Conservation (phyloP, 2,888 invertebrate genomes). For the Fragum whitleyi region DNA sequence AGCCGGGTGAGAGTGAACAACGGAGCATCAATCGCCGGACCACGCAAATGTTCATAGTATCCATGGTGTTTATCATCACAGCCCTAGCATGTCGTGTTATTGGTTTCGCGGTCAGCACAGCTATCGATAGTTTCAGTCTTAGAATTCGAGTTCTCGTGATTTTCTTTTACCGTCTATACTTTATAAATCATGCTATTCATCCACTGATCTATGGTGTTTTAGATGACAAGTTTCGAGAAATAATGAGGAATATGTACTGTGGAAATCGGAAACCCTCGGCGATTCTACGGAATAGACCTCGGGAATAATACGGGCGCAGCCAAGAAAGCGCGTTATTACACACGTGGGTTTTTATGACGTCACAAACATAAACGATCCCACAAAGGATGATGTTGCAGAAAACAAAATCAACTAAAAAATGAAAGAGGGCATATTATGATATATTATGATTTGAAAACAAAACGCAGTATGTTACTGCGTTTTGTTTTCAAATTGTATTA, state of each 20-base stretch:
- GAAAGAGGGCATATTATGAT: too few relatives aligned
- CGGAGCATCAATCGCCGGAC: neutral
- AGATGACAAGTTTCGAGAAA: constrained; percentile 13
- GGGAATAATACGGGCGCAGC: too few relatives aligned
- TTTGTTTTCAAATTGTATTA: too few relatives aligned
- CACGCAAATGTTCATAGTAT: constrained; percentile 3
- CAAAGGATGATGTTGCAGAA: too few relatives aligned
- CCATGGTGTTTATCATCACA: constrained; percentile 21
- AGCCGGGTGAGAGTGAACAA: neutral
- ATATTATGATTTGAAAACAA: too few relatives aligned
- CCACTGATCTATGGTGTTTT: constrained; percentile 25
- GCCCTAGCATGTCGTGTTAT: neutral
- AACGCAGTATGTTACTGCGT: too few relatives aligned
- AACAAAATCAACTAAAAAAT: too few relatives aligned
- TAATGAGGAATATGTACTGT: constrained; percentile 1
- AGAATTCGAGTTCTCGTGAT: neutral
- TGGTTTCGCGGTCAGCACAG: neutral
- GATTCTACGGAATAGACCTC: too few relatives aligned
- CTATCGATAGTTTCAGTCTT: neutral
- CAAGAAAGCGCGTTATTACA: too few relatives aligned
- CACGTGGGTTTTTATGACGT: too few relatives aligned
- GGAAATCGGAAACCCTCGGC: too few relatives aligned
- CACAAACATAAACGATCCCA: too few relatives aligned
- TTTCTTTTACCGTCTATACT: constrained; percentile 23
- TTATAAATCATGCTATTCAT: constrained; percentile 19